These are phyloP conservation scores for Ciona savignyi DNA, from an alignment of 23 tunicate species.

Conservation along the genomic window DNA sequence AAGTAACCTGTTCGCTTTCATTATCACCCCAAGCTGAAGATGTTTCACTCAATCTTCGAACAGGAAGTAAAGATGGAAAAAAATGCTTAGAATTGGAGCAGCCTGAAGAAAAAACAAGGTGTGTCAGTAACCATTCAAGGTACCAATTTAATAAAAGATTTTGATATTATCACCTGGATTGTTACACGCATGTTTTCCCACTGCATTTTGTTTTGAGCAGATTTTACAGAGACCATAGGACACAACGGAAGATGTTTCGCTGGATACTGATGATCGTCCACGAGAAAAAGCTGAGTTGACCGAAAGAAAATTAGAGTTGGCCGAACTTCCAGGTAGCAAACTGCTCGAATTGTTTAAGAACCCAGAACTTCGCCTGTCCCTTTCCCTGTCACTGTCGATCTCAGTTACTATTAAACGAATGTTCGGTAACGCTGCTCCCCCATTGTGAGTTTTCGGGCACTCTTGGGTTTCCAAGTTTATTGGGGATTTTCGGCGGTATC, in stretches of 20 bases:
- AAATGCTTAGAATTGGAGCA: not conserved
- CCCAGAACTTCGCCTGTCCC: not conserved
- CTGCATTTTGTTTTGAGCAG: not conserved
- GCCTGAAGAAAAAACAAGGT: not conserved
- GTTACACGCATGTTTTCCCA: not conserved
- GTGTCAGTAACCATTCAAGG: not conserved
- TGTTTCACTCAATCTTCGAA: slow-evolving; percentile 9
- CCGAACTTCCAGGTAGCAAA: not conserved
- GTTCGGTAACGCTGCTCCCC: not conserved
- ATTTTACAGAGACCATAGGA: not conserved
- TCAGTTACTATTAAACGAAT: not conserved
- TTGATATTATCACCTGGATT: not conserved
- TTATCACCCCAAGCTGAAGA: not conserved
- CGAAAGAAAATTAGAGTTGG: not conserved
- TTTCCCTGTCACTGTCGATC: not conserved
- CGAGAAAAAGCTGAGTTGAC: not conserved
- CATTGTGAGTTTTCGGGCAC: no score
- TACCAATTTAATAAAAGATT: no score
- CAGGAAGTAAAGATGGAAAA: not conserved
- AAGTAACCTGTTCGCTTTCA: not conserved
- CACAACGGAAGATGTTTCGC: not conserved
- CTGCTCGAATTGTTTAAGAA: no score
- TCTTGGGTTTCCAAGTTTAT: not conserved
- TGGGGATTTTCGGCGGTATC: slow-evolving; percentile 1
- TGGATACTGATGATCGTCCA: not conserved